Base-by-base conservation (phyloP, 2,113 vertebrate genomes). In the Clarias magur region DNA sequence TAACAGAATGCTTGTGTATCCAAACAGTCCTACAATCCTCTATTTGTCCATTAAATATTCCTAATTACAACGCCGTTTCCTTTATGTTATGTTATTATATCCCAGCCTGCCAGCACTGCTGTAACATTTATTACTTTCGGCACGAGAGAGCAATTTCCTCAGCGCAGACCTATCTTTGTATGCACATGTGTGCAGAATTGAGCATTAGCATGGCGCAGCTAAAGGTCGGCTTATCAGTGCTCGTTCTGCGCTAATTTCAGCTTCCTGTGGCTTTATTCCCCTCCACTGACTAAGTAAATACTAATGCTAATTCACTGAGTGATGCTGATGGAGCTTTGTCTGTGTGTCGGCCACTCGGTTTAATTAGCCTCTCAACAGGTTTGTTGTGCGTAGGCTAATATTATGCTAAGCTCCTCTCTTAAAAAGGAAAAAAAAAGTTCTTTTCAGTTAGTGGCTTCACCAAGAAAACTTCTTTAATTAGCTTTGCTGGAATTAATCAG, bases 381-480 rank as follows among this genome's bases (percentile, higher is more conserved):
- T 90, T 88, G 87, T 90, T 88, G 86, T 90, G 88, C 88, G 85
- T 86, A 85, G 75, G 76, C 82, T 88, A 90, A 90, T 88, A 86
- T 88, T 86, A 90, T 90, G 89, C 85, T 88, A 90, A 90, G 89
- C 87, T 87, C 82, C 62, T 70, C 87, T 83, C 87, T 86, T 88
- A 86, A 84, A 89, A 48, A 48, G 48, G 48, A 48, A 48, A 48
- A 48, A 42, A 89, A 89, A 88, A 81, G 82, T 88, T 90, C 63
- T 83, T 59, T 78, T 83, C 83, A 72, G 79, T 90, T 88, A 90
- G 84, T 79, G 85, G 83, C 82, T 76, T 87, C 87, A 84, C 87
- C 76, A 60, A 87, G 87, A 90, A 90, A 88, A 87, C 89, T 90
- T 88, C 89, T 82, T 88, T 90, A 90, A 90, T 90, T 90, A 90